These are phyloP conservation scores for Atlantisia rogersi DNA, from an alignment of 2,113 vertebrate genomes.

Conservation along the genomic window DNA sequence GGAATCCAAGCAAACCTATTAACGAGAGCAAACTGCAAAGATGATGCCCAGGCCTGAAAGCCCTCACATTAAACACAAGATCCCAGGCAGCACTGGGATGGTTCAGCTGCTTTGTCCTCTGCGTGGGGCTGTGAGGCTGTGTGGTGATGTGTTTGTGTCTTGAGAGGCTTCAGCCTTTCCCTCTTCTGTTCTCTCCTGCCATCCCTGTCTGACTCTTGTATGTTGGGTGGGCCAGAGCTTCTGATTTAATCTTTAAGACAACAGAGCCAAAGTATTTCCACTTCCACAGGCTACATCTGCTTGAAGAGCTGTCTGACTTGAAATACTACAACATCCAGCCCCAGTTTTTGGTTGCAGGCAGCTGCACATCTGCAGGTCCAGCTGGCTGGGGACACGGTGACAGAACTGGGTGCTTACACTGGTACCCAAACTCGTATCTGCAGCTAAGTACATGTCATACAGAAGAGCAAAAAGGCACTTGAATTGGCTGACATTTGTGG, in stretches of 20 bases:
- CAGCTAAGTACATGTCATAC: background rate
- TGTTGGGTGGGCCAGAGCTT: background rate
- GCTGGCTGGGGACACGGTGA: background rate
- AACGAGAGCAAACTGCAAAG: background rate
- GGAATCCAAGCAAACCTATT: conserved; percentile 24
- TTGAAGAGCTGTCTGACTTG: background rate
- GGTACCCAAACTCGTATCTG: background rate
- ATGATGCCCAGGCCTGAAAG: background rate
- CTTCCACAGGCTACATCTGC: background rate
- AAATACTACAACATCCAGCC: background rate
- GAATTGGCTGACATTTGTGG: background rate
- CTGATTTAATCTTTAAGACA: background rate
- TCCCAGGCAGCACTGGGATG: background rate
- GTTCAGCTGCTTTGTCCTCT: background rate
- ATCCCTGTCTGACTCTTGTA: background rate
- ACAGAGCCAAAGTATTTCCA: background rate
- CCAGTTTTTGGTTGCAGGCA: background rate
- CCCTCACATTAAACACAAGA: background rate
- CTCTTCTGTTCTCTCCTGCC: background rate
- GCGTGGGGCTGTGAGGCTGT: rapidly evolving
- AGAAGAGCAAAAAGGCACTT: background rate
- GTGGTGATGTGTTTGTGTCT: background rate
- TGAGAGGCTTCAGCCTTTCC: background rate
- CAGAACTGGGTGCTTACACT: background rate
- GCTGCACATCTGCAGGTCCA: background rate